These are phyloP conservation scores for Stictocephala bisonia DNA, from an alignment of 2,888 invertebrate genomes.

Conservation along the genomic window DNA sequence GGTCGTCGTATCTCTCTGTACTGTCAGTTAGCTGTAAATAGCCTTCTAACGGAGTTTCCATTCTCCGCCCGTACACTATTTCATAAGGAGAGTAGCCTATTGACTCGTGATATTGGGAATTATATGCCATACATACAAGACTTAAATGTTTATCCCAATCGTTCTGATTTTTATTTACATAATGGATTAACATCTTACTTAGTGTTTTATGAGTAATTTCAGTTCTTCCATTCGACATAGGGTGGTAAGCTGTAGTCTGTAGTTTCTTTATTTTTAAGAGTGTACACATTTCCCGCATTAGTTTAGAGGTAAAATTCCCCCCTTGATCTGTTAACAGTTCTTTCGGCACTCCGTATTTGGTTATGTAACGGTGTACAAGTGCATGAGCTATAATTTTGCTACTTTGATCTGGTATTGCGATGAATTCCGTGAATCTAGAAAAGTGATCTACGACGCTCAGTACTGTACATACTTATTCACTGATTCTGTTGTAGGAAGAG, in stretches of 20 bases:
- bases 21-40: neutral
- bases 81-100: neutral
- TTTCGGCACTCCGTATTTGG: neutral
- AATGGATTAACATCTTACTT: slow-evolving; percentile 60
- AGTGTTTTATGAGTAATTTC: slow-evolving; percentile 61
- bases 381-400: neutral
- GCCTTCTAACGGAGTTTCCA: neutral
- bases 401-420: slow-evolving; percentile 47
- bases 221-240: slow-evolving; percentile 59
- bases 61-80: neutral
- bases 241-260: slow-evolving; percentile 58
- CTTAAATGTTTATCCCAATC: neutral
- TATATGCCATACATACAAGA: neutral
- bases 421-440: slow-evolving; percentile 18
- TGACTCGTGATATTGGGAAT: neutral
- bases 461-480: neutral
- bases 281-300: neutral
- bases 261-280: slow-evolving; percentile 14
- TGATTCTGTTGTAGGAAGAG: slow-evolving; percentile 20
- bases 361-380: neutral
- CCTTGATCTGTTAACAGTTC: neutral
- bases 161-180: slow-evolving; percentile 50
- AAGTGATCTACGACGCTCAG: neutral
- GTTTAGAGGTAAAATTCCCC: neutral
- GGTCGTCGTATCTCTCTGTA: neutral